Evolutionary conservation across 2,797 vertebrate species (phyloP).

Genomic region (Mormyrops boulengeri): DNA sequence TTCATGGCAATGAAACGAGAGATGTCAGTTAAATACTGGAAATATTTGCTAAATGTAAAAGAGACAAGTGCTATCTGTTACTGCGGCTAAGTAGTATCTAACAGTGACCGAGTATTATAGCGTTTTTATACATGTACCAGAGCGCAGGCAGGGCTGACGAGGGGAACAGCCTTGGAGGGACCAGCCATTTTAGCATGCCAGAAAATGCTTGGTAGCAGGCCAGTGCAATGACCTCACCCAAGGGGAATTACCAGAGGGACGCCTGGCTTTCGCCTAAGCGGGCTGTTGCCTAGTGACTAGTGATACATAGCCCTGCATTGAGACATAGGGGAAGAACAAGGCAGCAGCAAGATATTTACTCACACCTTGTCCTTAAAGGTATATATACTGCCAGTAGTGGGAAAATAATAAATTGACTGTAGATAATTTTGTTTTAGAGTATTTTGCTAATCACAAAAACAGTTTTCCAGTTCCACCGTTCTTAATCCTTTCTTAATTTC

Average conservation of each 20-base stretch:
- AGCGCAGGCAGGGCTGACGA: conserved; percentile 8
- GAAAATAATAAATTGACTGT: neutral
- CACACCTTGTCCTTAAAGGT: neutral
- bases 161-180: conserved; percentile 17
- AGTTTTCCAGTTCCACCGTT: neutral
- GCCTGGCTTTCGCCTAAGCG: conserved; percentile 45
- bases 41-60: neutral
- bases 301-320: conserved; percentile 32
- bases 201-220: conserved; percentile 45
- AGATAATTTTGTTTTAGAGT: neutral
- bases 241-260: conserved; percentile 53
- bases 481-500: neutral
- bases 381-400: neutral
- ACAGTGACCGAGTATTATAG: conserved; percentile 35
- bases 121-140: conserved; percentile 24
- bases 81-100: neutral
- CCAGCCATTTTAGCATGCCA: conserved; percentile 2
- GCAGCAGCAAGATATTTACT: neutral
- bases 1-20: neutral
- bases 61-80: neutral
- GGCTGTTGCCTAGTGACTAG: conserved; percentile 51
- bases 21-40: neutral
- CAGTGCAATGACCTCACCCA: conserved; percentile 58
- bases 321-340: neutral
- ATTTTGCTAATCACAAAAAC: neutral